A percentile compares a stretch with the other conserved stretches of the same genome.
Evolutionary conservation across 2,888 invertebrate species (phyloP).

Genomic region (Polyploca ridens): DNA sequence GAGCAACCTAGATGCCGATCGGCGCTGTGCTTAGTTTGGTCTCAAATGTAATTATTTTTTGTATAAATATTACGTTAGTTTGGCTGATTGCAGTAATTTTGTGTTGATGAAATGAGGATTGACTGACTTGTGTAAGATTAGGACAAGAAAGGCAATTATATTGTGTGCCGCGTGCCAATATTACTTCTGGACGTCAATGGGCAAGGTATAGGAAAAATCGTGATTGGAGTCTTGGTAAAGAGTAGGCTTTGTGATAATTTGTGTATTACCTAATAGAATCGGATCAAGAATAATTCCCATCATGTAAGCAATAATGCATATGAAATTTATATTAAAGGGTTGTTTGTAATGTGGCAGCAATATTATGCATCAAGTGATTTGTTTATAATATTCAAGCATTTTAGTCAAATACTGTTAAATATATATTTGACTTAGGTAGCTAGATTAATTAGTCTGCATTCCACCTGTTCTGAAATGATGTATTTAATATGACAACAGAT

Average conservation of each 20-base stretch:
- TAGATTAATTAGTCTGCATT: conserved; percentile 8
- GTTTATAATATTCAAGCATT: conserved; percentile 16
- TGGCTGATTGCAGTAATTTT: conserved; percentile 58
- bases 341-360: conserved; percentile 50
- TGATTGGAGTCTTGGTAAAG: conserved; percentile 39
- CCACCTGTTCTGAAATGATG: conserved; percentile 13
- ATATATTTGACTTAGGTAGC: conserved; percentile 1
- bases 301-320: conserved; percentile 59
- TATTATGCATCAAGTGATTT: conserved; percentile 38
- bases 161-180: conserved; percentile 72
- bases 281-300: conserved; percentile 37
- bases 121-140: conserved; percentile 74
- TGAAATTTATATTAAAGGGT: conserved; percentile 43
- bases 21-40: conserved; percentile 80
- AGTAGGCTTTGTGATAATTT: conserved; percentile 59
- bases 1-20: conserved; percentile 38
- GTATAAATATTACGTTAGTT: conserved; percentile 60
- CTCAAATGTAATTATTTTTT: conserved; percentile 74
- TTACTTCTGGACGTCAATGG: conserved; percentile 48
- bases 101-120: conserved; percentile 61
- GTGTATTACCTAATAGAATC: conserved; percentile 42
- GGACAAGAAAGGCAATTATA: conserved; percentile 53
- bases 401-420: conserved; percentile 11
- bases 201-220: conserved; percentile 31
- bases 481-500: conserved; percentile 30